Percentiles rank a stretch among this genome's conserved stretches.
Conservation (phyloP, 2,888 invertebrate species). For the Lissocephala sabroskyi region DNA sequence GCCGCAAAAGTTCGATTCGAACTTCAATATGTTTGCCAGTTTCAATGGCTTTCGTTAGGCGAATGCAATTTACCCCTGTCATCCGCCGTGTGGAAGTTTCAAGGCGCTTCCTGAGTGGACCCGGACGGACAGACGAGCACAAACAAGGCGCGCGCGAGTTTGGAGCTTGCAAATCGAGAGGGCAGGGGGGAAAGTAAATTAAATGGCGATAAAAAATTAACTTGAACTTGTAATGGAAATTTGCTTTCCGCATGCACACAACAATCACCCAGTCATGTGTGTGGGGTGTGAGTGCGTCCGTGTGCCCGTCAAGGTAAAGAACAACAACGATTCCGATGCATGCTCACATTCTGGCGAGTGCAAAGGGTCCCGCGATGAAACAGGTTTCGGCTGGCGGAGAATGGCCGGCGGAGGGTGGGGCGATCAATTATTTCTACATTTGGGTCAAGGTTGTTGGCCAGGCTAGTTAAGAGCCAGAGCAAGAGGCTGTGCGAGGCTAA, state of each 20-base stretch:
- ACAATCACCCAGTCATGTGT: too few species aligned
- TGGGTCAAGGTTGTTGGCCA: slow-evolving; percentile 53
- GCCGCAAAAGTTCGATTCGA: not conserved
- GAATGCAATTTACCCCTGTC: too few species aligned
- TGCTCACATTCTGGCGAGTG: slow-evolving; percentile 27
- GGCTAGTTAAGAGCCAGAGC: slow-evolving; percentile 43
- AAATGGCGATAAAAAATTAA: slow-evolving; percentile 52
- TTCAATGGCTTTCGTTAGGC: too few species aligned
- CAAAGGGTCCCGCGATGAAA: slow-evolving; percentile 53
- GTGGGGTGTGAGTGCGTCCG: too few species aligned
- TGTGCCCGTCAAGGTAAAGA: slow-evolving; percentile 51
- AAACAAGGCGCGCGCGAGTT: slow-evolving; percentile 16
- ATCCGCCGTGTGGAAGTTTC: slow-evolving; percentile 65
- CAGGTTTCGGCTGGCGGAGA: slow-evolving; percentile 53
- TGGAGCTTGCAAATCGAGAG: too few species aligned
- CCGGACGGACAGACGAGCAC: slow-evolving; percentile 19
- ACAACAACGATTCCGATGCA: slow-evolving; percentile 33
- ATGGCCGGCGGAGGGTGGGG: too few species aligned
- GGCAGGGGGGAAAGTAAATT: slow-evolving; percentile 27
- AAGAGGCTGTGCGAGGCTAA: slow-evolving; percentile 5
- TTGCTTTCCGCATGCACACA: slow-evolving; percentile 43
- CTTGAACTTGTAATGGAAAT: slow-evolving; percentile 59
- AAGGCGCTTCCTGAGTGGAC: slow-evolving; percentile 63
- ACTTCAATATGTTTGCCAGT: too few species aligned
- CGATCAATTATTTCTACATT: too few species aligned